phyloP scores from a whole-genome alignment of 2,113 vertebrate species.

The Gambusia affinis region DNA sequence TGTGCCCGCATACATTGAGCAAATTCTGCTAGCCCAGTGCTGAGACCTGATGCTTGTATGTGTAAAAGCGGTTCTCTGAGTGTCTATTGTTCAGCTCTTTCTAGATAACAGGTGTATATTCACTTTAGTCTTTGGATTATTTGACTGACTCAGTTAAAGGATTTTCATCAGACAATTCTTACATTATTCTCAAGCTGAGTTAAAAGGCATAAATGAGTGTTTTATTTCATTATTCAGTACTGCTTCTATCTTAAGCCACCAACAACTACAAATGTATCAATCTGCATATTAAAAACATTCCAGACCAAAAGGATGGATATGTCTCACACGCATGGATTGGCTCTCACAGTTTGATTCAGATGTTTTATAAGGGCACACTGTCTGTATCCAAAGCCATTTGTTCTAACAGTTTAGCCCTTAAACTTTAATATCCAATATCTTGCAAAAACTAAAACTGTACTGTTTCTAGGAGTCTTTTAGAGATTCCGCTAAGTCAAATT shows the following conservation, averaged over 20 bases:
- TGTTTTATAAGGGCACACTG: conserved; percentile 30
- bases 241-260: background rate
- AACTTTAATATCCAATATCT: conserved; percentile 55
- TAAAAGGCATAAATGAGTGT: conserved; percentile 24
- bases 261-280: conserved; percentile 18
- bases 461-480: conserved; percentile 52
- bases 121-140: conserved; percentile 72
- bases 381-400: background rate
- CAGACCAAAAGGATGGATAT: background rate
- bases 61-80: conserved; percentile 42
- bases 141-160: conserved; percentile 37
- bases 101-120: conserved; percentile 62
- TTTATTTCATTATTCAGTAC: conserved; percentile 5
- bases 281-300: background rate
- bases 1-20: conserved; percentile 79
- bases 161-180: conserved; percentile 42
- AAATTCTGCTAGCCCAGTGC: conserved; percentile 66
- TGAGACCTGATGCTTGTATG: conserved; percentile 66
- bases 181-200: conserved; percentile 39
- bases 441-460: conserved; percentile 54
- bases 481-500: conserved; percentile 68
- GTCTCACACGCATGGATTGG: background rate
- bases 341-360: background rate
- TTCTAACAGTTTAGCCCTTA: conserved; percentile 33
- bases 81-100: conserved; percentile 35